Percentiles rank a stretch among this genome's conserved stretches.
These are phyloP conservation scores for Sphaerodactylus townsendi DNA, from an alignment of 2,113 vertebrate species.

Conservation along the genomic window DNA sequence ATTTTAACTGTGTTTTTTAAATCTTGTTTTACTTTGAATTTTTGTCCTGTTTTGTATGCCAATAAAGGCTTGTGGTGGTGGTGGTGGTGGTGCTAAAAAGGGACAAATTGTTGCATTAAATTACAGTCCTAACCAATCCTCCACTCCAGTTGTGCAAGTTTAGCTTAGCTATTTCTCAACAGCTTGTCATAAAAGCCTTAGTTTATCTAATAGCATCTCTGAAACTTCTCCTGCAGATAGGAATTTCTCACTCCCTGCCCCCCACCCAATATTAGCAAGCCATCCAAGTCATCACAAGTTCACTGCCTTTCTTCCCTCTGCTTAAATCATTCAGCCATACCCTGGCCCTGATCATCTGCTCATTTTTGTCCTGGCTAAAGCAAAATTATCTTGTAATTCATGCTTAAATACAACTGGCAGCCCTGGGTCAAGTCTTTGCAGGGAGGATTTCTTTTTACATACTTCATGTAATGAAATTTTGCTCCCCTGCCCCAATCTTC, in stretches of 20 bases:
- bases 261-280: neutral
- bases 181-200: neutral
- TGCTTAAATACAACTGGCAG: conserved; percentile 27
- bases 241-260: neutral
- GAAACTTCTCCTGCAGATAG: neutral
- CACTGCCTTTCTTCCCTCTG: neutral
- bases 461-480: conserved; percentile 26
- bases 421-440: neutral
- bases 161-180: neutral
- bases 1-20: too few relatives aligned
- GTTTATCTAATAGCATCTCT: neutral
- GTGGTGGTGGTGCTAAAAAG: too few relatives aligned
- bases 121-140: neutral
- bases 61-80: too few relatives aligned
- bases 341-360: neutral
- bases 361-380: conserved; percentile 24
- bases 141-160: neutral
- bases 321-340: neutral
- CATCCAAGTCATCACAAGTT: neutral
- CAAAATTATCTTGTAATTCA: conserved; percentile 37
- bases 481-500: neutral
- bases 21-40: too few relatives aligned
- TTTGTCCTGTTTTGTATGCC: too few relatives aligned
- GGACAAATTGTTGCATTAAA: too few relatives aligned
- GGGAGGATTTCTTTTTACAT: neutral